Conservation (phyloP, 2,113 vertebrate species). For the Limanda limanda region DNA sequence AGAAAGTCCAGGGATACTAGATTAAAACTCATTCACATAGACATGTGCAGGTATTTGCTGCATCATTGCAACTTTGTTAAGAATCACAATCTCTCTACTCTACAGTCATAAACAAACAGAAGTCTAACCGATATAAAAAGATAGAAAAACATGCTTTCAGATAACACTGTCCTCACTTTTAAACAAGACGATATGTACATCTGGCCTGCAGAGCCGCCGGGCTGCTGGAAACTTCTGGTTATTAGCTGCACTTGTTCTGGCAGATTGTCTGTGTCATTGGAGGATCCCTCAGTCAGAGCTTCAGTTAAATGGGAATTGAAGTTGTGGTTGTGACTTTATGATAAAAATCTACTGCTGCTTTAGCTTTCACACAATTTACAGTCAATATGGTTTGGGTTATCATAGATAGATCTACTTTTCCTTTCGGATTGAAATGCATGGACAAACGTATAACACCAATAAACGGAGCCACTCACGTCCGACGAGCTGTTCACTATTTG, state of each 20-base stretch:
- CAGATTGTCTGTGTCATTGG: neutral
- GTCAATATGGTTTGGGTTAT: neutral
- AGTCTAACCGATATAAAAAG: neutral
- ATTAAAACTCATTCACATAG: too few relatives aligned
- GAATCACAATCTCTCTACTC: neutral
- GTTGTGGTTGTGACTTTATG: too few relatives aligned
- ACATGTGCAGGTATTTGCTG: neutral
- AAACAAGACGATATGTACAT: slow-evolving; percentile 18
- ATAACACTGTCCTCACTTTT: neutral
- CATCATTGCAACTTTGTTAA: neutral
- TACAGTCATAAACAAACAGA: slow-evolving; percentile 13
- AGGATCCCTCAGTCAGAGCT: neutral
- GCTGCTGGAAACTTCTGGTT: neutral
- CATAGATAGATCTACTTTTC: neutral
- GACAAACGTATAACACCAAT: too few relatives aligned
- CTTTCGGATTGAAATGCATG: too few relatives aligned
- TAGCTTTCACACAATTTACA: neutral
- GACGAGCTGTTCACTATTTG: too few relatives aligned
- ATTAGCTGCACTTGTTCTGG: neutral
- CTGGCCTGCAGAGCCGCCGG: slow-evolving; percentile 7
- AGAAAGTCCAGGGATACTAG: too few relatives aligned
- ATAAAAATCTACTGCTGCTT: slow-evolving; percentile 18
- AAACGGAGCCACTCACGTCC: too few relatives aligned
- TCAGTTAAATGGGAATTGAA: too few relatives aligned
- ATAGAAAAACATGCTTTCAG: neutral